These are phyloP conservation scores for Phenganax stokvisi DNA, from an alignment of 92 coral and sea anemone genomes.

Conservation along the genomic window DNA sequence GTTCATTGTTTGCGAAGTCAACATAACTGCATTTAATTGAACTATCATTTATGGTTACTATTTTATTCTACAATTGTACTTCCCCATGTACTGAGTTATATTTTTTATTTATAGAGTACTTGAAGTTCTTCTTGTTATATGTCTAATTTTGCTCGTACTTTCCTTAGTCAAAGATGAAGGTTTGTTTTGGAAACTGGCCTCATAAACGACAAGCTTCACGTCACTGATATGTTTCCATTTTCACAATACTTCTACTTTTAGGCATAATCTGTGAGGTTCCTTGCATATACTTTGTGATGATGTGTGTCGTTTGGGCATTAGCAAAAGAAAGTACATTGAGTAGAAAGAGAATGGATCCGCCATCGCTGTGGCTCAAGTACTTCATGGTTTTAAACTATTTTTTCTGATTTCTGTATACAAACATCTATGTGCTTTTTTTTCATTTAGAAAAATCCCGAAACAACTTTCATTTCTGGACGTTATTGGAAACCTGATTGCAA, in stretches of 20 bases:
- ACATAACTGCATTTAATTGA: too few relatives aligned
- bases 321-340: conserved; percentile 66
- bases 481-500: conserved; percentile 56
- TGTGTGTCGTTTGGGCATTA: conserved; percentile 70
- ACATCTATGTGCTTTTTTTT: background rate
- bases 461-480: conserved; percentile 58
- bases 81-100: background rate
- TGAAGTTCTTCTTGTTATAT: conserved; percentile 45
- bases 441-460: conserved; percentile 33
- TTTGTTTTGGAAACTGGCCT: background rate
- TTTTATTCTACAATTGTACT: background rate
- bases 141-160: conserved; percentile 53
- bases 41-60: background rate
- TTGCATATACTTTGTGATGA: conserved; percentile 56
- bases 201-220: background rate
- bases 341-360: conserved; percentile 56
- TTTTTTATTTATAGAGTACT: conserved; percentile 43
- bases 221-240: background rate
- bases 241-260: background rate
- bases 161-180: conserved; percentile 73
- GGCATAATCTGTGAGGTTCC: conserved; percentile 82
- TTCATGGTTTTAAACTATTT: background rate
- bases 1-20: too few relatives aligned
- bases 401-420: background rate
- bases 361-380: conserved; percentile 65